phyloP scores from a whole-genome alignment of 2,888 invertebrate genomes.

The Hyposoter didymator region DNA sequence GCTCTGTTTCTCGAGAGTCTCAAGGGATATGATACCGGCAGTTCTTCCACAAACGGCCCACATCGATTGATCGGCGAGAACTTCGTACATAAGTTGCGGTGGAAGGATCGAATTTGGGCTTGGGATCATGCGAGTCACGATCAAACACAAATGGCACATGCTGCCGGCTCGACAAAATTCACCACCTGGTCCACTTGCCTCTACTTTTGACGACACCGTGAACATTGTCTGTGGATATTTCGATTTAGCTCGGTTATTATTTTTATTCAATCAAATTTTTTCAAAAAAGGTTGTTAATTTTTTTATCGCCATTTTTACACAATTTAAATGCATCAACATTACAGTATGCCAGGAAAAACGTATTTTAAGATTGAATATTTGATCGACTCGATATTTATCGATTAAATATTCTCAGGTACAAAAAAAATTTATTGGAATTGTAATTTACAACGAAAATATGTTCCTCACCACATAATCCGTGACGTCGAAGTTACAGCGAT shows the following conservation, averaged over 20 bases:
- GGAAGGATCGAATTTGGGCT: conserved; percentile 76
- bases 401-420: neutral
- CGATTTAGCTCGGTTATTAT: neutral
- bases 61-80: conserved; percentile 95
- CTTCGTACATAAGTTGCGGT: conserved; percentile 94
- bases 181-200: conserved; percentile 88
- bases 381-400: neutral
- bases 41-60: conserved; percentile 97
- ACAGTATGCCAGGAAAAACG: neutral
- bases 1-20: conserved; percentile 88
- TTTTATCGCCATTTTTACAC: no score
- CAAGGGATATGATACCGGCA: conserved; percentile 90
- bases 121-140: conserved; percentile 86
- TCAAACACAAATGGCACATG: conserved; percentile 93
- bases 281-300: conserved; percentile 9
- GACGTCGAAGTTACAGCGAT: conserved; percentile 90
- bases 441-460: neutral
- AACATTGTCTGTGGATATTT: conserved; percentile 89
- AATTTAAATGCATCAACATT: no score
- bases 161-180: conserved; percentile 96
- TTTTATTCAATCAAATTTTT: neutral
- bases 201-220: conserved; percentile 91
- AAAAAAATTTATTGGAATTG: no score
- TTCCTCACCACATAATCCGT: conserved; percentile 90
- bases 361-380: neutral